Base-by-base conservation (phyloP, 2,888 invertebrate genomes). In the Latrodectus elegans region DNA sequence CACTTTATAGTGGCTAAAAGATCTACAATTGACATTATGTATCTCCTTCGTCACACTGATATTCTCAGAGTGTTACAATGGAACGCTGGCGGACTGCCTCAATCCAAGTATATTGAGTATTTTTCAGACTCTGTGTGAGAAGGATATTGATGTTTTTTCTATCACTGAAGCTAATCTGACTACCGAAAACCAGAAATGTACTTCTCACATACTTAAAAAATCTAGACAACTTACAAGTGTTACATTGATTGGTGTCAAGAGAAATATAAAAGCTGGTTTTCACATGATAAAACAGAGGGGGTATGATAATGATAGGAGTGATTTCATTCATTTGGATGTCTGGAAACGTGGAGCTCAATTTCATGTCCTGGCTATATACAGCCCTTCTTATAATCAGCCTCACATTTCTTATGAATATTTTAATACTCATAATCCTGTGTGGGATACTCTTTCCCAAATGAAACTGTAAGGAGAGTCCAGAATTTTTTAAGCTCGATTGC, bases 21-120 rank as follows among this genome's bases (percentile, higher is more conserved):
- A 77, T 77, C 77, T 77, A 65, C 74, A 52, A 51, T 10, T 65
- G 75, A 64, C 64, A 64, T 76, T 76, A 64, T 64, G 75, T 76
- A n/a, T 60, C 38, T 8, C 2, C 22, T 1, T 76, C 49, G 0
- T 22, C 22, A 22, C 1, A 22, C 22, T 22, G 22, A 22, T 22
- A 22, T 22, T 22, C 22, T 22, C 22, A 0, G 22, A 22, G 6
- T 71, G 71, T n/a, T 78, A 49, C 68, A 78, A 22, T 78, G 68
- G 68, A 78, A 78, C n/a, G 52, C 78, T 49, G 53, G 53, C n/a
- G 78, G 78, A 17, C 26, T 78, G 26, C 68, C 68, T 26, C 68
- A 78, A 78, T 12, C 65, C 65, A 77, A 12, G 8, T 8, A 8
- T 4, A 14, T n/a, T 22, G 15, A 17, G 10, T 22, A 15, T 60